Conservation (phyloP, 2,888 invertebrate species). For the Julus scandinavius region DNA sequence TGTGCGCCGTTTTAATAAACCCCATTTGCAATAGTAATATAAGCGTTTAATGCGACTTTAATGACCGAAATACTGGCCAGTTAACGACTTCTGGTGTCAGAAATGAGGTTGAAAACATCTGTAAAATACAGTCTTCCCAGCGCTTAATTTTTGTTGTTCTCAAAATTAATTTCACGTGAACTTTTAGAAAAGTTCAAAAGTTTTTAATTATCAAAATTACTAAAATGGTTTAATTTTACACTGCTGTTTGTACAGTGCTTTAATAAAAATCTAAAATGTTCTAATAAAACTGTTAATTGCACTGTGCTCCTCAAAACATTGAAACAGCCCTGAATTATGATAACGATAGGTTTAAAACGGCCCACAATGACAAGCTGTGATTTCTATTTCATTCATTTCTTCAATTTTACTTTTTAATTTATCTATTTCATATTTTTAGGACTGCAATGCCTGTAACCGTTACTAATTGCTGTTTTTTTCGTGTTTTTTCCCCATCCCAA, state of each 20-base stretch:
- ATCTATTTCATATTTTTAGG: not conserved
- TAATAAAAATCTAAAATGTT: no score
- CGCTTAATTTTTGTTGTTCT: not conserved
- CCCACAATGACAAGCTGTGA: not conserved
- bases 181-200: no score
- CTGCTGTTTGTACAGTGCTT: no score
- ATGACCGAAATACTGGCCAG: constrained; percentile 3
- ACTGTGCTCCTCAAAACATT: no score
- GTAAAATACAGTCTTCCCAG: not conserved
- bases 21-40: constrained; percentile 1
- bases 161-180: no score
- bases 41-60: constrained; percentile 2
- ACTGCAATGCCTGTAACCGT: constrained; percentile 28
- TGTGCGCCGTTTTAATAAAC: not conserved
- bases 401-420: constrained; percentile 6
- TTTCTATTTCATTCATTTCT: constrained; percentile 6
- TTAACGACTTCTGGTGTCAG: not conserved
- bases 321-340: not conserved
- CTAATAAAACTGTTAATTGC: no score
- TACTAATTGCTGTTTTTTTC: constrained; percentile 51
- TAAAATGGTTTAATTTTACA: no score
- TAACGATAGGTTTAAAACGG: not conserved
- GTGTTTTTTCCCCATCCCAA: constrained; percentile 57
- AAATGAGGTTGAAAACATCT: not conserved
- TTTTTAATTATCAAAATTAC: no score